Percentiles rank a stretch among this genome's conserved stretches.
These are phyloP conservation scores for Anhinga anhinga DNA, from an alignment of 2,113 vertebrate species.

Conservation along the genomic window DNA sequence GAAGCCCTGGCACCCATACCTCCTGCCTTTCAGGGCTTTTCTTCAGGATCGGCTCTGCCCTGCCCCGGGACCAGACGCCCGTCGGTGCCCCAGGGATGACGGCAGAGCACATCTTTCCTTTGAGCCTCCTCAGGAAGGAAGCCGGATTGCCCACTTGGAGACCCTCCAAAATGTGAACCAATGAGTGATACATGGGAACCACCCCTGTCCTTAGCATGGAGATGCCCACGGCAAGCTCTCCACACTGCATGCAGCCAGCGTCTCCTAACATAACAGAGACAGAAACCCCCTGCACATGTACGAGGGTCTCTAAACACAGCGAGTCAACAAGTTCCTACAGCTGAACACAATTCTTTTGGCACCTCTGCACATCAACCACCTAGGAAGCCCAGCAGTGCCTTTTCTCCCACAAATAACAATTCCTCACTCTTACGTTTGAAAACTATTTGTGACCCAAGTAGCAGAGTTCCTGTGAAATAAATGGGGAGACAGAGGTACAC, in stretches of 20 bases:
- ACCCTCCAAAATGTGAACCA: neutral
- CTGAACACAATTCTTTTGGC: neutral
- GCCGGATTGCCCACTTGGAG: neutral
- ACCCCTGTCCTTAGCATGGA: neutral
- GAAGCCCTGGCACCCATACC: neutral
- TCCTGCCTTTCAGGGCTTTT: neutral
- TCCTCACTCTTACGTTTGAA: fast-evolving
- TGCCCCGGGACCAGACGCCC: fast-evolving
- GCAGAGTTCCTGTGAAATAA: neutral
- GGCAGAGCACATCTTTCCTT: neutral
- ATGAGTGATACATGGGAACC: neutral
- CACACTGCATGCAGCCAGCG: fast-evolving
- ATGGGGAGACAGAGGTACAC: neutral
- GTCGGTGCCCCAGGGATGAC: neutral
- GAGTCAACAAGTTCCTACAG: neutral
- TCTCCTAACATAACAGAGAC: neutral
- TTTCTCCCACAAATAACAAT: neutral
- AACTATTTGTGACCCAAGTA: neutral
- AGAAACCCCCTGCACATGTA: neutral
- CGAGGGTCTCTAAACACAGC: neutral
- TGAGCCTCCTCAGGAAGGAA: neutral
- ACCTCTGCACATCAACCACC: neutral
- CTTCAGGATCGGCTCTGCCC: neutral
- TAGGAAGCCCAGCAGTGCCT: neutral
- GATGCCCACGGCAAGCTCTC: neutral